A percentile compares a stretch with the other conserved stretches of the same genome.
These are phyloP conservation scores for Oryzias celebensis DNA, from an alignment of 2,113 vertebrate species.

Conservation along the genomic window DNA sequence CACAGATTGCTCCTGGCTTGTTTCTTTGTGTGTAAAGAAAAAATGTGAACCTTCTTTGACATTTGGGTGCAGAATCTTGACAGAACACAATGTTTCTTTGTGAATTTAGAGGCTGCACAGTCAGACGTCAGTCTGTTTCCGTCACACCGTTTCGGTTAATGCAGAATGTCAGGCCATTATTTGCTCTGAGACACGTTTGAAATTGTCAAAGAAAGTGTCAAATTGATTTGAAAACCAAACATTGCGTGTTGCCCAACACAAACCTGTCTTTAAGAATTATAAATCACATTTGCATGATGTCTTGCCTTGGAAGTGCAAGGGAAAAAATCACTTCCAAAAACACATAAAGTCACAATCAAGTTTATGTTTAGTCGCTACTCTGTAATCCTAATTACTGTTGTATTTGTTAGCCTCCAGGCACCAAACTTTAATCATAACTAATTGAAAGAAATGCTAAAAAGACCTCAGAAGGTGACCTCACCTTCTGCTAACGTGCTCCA, in stretches of 20 bases:
- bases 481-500: slow-evolving; percentile 26
- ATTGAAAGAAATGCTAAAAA: slow-evolving; percentile 15
- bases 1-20: slow-evolving; percentile 30
- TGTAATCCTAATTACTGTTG: background rate
- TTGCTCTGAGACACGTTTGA: slow-evolving; percentile 63
- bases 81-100: slow-evolving; percentile 37
- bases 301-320: slow-evolving; percentile 35
- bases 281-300: slow-evolving; percentile 55
- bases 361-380: slow-evolving; percentile 4
- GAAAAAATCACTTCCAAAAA: slow-evolving; percentile 20
- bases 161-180: slow-evolving; percentile 57
- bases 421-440: slow-evolving; percentile 13
- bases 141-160: slow-evolving; percentile 47
- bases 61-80: slow-evolving; percentile 21
- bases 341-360: background rate
- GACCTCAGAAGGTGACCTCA: slow-evolving; percentile 32
- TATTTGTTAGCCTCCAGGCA: background rate
- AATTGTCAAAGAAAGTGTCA: slow-evolving; percentile 69
- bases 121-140: slow-evolving; percentile 37
- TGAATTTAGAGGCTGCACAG: slow-evolving; percentile 42
- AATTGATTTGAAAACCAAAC: slow-evolving; percentile 73
- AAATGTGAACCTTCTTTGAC: slow-evolving; percentile 55
- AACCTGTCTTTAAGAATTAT: slow-evolving; percentile 33
- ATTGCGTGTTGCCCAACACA: slow-evolving; percentile 38
- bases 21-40: slow-evolving; percentile 7